phyloP scores from a whole-genome alignment of 1,140 invertebrate species.

The Drosophila ironensis region DNA sequence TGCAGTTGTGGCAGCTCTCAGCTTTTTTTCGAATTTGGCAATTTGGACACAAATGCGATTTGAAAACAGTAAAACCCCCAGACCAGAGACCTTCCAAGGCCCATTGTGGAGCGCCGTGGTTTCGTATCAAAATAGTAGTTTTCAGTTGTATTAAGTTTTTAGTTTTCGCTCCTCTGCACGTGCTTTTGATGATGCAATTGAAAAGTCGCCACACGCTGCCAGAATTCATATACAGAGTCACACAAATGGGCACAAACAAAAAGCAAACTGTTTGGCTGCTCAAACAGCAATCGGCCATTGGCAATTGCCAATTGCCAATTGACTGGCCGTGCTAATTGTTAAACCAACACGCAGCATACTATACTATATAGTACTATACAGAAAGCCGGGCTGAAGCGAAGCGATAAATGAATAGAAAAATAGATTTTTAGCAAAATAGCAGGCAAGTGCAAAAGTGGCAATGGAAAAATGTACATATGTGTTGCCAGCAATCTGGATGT shows the following conservation, averaged over 20 bases:
- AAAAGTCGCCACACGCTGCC: slow-evolving; percentile 17
- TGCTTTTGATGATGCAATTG: slow-evolving; percentile 49
- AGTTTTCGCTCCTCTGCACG: slow-evolving; percentile 21
- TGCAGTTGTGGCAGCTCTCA: slow-evolving; percentile 5
- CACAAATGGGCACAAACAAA: background rate
- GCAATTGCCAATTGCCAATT: slow-evolving; percentile 28
- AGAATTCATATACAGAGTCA: slow-evolving; percentile 30
- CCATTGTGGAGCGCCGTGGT: slow-evolving; percentile 10
- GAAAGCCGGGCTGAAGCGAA: slow-evolving; percentile 17
- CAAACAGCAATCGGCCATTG: slow-evolving; percentile 35
- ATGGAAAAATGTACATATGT: background rate
- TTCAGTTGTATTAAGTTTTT: slow-evolving; percentile 24
- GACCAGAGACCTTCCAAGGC: slow-evolving; percentile 11
- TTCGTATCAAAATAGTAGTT: slow-evolving; percentile 37
- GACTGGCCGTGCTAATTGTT: slow-evolving; percentile 55
- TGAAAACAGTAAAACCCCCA: slow-evolving; percentile 24
- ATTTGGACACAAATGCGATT: slow-evolving; percentile 47
- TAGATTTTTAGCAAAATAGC: slow-evolving; percentile 25
- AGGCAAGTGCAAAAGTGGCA: slow-evolving; percentile 18
- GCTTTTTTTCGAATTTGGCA: slow-evolving; percentile 2
- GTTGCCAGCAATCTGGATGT: background rate
- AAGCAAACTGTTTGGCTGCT: slow-evolving; percentile 22
- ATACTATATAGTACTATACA: too few species aligned
- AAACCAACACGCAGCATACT: slow-evolving; percentile 59
- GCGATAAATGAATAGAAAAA: slow-evolving; percentile 36